Conservation (phyloP, 2,888 invertebrate species). For the Gymnoscelis rufifasciata region DNA sequence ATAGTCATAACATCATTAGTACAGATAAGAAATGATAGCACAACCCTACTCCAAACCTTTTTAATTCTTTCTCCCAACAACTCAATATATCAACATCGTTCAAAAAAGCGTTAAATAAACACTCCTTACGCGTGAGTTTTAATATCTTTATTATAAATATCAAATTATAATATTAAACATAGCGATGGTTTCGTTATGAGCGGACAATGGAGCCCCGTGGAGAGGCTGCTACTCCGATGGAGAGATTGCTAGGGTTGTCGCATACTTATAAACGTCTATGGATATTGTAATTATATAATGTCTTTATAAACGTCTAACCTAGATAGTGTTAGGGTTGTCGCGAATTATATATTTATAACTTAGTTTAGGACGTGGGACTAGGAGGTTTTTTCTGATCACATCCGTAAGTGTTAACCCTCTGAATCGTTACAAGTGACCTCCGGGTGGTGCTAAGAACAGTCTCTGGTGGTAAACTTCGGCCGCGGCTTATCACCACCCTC, state of each 20-base stretch:
- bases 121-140: constrained; percentile 71
- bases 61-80: constrained; percentile 34
- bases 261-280: neutral
- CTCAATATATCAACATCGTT: constrained; percentile 60
- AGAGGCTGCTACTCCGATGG: constrained; percentile 24
- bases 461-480: no score
- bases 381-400: no score
- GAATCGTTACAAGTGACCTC: no score
- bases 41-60: constrained; percentile 32
- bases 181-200: constrained; percentile 66
- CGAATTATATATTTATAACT: no score
- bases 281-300: neutral
- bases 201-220: constrained; percentile 66
- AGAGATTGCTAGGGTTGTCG: constrained; percentile 15
- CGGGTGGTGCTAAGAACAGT: no score
- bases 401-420: no score
- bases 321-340: no score
- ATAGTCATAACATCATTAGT: no score
- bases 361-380: no score
- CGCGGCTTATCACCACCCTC: no score
- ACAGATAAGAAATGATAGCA: no score
- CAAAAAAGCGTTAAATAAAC: constrained; percentile 70
- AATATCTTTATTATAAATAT: constrained; percentile 78
- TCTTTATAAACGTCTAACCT: no score
- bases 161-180: constrained; percentile 78